A percentile compares a stretch with the other conserved stretches of the same genome.
Conservation (phyloP, 1,140 invertebrate species). For the Conus ventricosus region DNA sequence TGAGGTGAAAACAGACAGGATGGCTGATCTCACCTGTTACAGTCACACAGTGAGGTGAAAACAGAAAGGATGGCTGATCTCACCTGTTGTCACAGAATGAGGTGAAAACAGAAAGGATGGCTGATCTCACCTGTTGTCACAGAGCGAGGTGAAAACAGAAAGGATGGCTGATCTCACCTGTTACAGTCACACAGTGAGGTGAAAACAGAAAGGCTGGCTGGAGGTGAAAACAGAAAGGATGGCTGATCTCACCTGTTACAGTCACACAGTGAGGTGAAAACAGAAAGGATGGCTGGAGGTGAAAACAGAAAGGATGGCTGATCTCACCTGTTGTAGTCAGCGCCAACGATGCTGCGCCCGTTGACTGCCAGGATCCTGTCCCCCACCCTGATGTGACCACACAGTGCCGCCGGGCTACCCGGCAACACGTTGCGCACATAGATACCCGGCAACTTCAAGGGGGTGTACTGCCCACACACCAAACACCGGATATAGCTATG, state of each 20-base stretch:
- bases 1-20: too few species aligned
- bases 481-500: too few species aligned
- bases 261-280: too few species aligned
- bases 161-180: background rate
- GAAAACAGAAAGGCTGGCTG: too few species aligned
- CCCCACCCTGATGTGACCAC: constrained; percentile 54
- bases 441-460: constrained; percentile 52
- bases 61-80: background rate
- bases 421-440: constrained; percentile 55
- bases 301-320: background rate
- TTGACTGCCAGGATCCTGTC: constrained; percentile 61
- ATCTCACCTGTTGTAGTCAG: constrained; percentile 60
- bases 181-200: too few species aligned
- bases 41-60: too few species aligned
- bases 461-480: constrained; percentile 50
- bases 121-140: background rate
- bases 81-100: constrained; percentile 55
- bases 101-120: background rate
- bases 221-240: background rate
- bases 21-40: constrained; percentile 51
- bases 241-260: too few species aligned
- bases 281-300: too few species aligned
- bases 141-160: background rate
- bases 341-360: constrained; percentile 53
- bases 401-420: constrained; percentile 50